Evolutionary conservation across 1,140 invertebrate genomes (phyloP).

Genomic region (Trachymyrmex septentrionalis): DNA sequence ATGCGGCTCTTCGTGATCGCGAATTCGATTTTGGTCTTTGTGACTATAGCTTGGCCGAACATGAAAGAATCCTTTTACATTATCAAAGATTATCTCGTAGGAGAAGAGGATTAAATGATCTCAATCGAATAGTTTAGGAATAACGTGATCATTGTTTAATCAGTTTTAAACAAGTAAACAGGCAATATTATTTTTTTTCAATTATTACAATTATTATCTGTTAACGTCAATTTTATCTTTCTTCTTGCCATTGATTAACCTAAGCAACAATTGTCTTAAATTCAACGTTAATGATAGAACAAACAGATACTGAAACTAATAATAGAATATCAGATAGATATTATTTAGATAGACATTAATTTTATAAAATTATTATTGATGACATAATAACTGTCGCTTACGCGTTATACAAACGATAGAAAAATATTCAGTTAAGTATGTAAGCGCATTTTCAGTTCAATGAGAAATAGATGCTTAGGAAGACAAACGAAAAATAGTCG

Average conservation of each 20-base stretch:
- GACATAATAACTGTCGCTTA: neutral
- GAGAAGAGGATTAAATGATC: slow-evolving; percentile 71
- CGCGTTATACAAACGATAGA: neutral
- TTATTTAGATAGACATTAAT: too few species aligned
- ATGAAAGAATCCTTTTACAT: slow-evolving; percentile 83
- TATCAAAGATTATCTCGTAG: slow-evolving; percentile 83
- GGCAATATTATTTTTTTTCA: neutral
- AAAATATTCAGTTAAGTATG: neutral
- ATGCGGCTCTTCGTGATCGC: slow-evolving; percentile 88
- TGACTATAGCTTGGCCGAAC: slow-evolving; percentile 88
- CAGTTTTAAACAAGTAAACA: neutral
- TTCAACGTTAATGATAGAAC: neutral
- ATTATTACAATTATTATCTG: neutral
- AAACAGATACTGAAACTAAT: neutral
- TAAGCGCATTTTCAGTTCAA: neutral
- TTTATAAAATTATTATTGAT: slow-evolving; percentile 1
- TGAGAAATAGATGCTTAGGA: neutral
- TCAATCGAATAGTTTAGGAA: neutral
- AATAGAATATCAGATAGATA: neutral
- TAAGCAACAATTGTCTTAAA: neutral
- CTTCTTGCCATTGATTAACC: neutral
- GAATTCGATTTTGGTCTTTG: slow-evolving; percentile 87
- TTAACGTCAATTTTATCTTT: neutral
- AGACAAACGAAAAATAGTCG: neutral
- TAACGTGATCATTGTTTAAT: neutral